Evolutionary conservation across 2,888 invertebrate species (phyloP), one percentile per base, ranked within the genome.

Genomic region (Leptinotarsa juncta): DNA sequence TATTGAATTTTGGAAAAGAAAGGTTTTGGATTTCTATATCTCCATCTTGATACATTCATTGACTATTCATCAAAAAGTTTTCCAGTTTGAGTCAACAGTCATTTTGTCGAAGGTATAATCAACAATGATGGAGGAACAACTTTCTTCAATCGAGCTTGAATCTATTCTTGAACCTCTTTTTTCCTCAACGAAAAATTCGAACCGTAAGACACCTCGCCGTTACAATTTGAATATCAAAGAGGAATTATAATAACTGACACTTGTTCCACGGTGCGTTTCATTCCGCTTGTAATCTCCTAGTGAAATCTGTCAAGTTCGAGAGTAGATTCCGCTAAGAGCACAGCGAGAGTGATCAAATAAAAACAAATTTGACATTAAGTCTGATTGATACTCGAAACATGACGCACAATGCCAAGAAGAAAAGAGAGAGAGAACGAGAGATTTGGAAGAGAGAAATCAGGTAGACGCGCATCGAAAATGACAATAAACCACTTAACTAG

Each of bases 401-500:
- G 83, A 82, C 82, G 80, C 80, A 55, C 81, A 80, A 81, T 80
- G 77, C 77, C 70, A 67, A 66, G 48, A 62, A 26, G 62, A 70
- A 20, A 67, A 75, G 51, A 57, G 65, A 70, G 67, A 32, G 70
- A 49, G 50, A 66, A 62, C 18, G 70, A 51, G 42, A 42, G 42
- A 42, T 42, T 42, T 57, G 53, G 67, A 10, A 74, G 77, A 79
- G 72, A 71, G 71, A 72, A 76, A 81, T 77, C 78, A 78, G 77
- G 73, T 75, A 76, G 77, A 80, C 77, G 77, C 66, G 70, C 84
- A 82, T 83, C 83, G 82, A 81, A 82, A 82, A 85, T 84, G 87
- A 88, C 87, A 87, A 88, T 88, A 87, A 87, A 87, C 87, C 88
- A 88, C 88, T 88, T 88, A 88, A 86, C 85, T 86, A 85, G 86